Base-by-base conservation (phyloP, 2,797 vertebrate genomes). In the Melanotaenia maccullochi region DNA sequence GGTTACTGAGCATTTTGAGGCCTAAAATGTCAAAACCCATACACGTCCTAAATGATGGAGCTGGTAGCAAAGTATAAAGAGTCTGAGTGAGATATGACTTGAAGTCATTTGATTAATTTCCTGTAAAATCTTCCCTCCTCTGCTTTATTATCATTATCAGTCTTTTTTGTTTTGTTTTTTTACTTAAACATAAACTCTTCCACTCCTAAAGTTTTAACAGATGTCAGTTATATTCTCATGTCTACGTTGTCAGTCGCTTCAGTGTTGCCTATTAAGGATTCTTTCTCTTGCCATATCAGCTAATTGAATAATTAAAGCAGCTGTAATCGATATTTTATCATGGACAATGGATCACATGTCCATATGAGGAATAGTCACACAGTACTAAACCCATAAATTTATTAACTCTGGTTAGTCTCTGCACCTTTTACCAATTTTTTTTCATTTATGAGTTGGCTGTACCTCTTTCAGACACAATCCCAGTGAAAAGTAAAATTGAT, bases 1-100 rank as follows among this genome's bases (percentile, higher is more conserved):
- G 71, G 64, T 82, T 76, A 72, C 81, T 59, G 69, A 81, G 87
- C 80, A 82, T 90, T 83, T 68, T 84, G 81, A 90, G 89, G 71
- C 84, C 71, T 74, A 77, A 79, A 84, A 87, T 69, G 40, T 57
- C 67, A 59, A 82, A 81, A 68, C 36, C n/a, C 73, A 86, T 82
- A 85, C 85, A 80, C 73, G 82, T 72, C 62, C 80, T 47, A 0
- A 25, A 75, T 75, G 75, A 83, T 60, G 57, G 66, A 72, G 60
- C 65, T 79, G 73, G 71, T 65, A 79, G 71, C 76, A 66, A 47
- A 81, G 64, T 59, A 58, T 60, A 62, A 72, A 58, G 69, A 67
- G 63, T 62, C 16, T 68, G 36, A 73, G 60, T 73, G 36, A 69
- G 63, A 76, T 84, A 68, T 59, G 47, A 38, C 56, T 79, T 32